Evolutionary conservation across 2,113 vertebrate genomes (phyloP), one percentile per base, ranked within the genome.

Genomic region (Nothocercus nigrocapillus): DNA sequence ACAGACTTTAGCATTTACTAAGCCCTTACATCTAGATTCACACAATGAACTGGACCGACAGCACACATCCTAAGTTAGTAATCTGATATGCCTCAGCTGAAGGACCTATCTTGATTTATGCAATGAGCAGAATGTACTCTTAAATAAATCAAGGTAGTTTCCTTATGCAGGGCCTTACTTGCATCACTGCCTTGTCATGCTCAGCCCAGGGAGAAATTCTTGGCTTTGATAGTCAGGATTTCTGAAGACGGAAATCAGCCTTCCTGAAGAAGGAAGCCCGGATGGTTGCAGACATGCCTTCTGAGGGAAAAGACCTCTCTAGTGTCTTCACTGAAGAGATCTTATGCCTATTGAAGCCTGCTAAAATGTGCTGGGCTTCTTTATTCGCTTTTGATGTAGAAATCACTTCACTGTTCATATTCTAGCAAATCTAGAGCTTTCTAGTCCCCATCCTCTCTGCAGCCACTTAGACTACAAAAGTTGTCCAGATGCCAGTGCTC

Each of bases 1-100:
- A n/a, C 62, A 86, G 85, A 74, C n/a, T 89, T 73, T n/a, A 79
- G 16, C 77, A 68, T 59, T 88, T 81, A 62, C 53, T 36, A 80
- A 59, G 49, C 61, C 44, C 59, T 69, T 89, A 69, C 44, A 76
- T 82, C 76, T 45, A 89, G 73, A 92, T 95, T 95, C 92, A 91
- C 28, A 51, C 28, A 24, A 49, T 44, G 59, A 94, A 61, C 9
- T 0, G 4, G 66, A 59, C 44, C 73, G 80, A 22, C 58, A 83
- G 36, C 78, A 51, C 62, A 38, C 28, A 21, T 85, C 78, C 87
- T 82, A 61, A 75, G 28, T 75, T 73, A 85, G 61, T 78, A 68
- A 94, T 34, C 32, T 86, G 74, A 51, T 82, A 72, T 7, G 82
- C 42, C 56, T 70, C 45, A 36, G 78, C 20, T 73, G 68, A 85